Evolutionary conservation across 2,888 invertebrate species (phyloP), one percentile per base, ranked within the genome.

Genomic region (Lobophora halterata): DNA sequence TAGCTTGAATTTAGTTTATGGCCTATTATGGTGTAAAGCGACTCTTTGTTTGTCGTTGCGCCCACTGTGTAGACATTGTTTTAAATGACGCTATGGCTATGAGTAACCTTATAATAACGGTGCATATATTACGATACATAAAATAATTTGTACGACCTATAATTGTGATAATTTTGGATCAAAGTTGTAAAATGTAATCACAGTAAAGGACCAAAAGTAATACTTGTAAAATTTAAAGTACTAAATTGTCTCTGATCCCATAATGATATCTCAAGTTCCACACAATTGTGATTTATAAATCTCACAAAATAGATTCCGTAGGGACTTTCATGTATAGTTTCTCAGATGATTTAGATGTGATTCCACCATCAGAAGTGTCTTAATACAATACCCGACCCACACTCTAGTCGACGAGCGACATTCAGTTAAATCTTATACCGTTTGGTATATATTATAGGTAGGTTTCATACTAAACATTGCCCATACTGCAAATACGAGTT

Each of bases 381-480:
- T 58, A 64, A 70, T 62, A 67, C 68, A 65, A 68, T 66, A 66
- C 57, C 66, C 69, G n/a, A 55, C 74, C 71, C 63, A 71, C 74
- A 66, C 60, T 49, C 42, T 26, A 49, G 51, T 49, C 57, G 72
- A 79, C 79, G 79, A 65, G 72, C 61, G 52, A 77, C 79, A 77
- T 71, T 71, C 71, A 67, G 72, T 73, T 72, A 73, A 73, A 78
- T 74, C 72, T 70, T 60, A 71, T 75, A 73, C 66, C 62, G 62
- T 54, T 55, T 65, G 45, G n/a, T n/a, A n/a, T n/a, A n/a, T n/a
- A n/a, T n/a, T n/a, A n/a, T n/a, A n/a, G n/a, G n/a, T n/a, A n/a
- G n/a, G n/a, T n/a, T n/a, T n/a, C 46, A 57, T 65, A 72, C 70
- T 65, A 73, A 74, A 71, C 20, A 11, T 26, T 41, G 30, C 23